A percentile compares a stretch with the other conserved stretches of the same genome.
These are phyloP conservation scores for Eledone cirrhosa DNA, from an alignment of 2,888 invertebrate genomes.

Conservation along the genomic window DNA sequence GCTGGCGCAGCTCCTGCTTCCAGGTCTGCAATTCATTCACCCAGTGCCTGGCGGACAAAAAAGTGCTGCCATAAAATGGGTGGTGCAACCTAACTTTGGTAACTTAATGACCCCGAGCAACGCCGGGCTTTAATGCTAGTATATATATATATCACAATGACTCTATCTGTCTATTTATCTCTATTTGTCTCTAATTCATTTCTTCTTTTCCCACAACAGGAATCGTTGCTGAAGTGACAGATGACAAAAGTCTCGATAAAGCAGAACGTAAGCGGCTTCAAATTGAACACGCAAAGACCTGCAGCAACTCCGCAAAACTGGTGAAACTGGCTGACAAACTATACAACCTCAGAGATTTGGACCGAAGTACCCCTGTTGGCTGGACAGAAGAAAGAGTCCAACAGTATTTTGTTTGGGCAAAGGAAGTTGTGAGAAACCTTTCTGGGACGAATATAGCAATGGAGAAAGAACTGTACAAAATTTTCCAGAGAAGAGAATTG, in stretches of 20 bases:
- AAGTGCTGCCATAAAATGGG: too few species aligned
- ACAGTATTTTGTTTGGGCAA: conserved; percentile 78
- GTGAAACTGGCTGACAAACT: conserved; percentile 85
- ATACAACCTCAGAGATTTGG: conserved; percentile 80
- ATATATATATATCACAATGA: too few species aligned
- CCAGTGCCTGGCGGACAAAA: too few species aligned
- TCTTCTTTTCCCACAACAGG: conserved; percentile 37
- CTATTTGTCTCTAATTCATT: neutral
- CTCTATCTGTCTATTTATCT: too few species aligned
- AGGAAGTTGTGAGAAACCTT: conserved; percentile 75
- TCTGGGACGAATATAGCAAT: conserved; percentile 73
- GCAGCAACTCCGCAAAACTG: conserved; percentile 75
- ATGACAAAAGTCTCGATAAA: conserved; percentile 77
- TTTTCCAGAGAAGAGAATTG: conserved; percentile 46
- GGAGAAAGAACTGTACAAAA: conserved; percentile 68
- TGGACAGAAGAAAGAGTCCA: conserved; percentile 74
- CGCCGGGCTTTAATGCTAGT: too few species aligned
- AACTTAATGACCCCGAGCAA: too few species aligned
- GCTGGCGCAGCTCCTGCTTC: too few species aligned
- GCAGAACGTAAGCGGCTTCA: conserved; percentile 73
- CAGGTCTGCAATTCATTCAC: too few species aligned
- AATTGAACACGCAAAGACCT: conserved; percentile 72
- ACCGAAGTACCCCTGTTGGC: conserved; percentile 69
- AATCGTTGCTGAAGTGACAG: conserved; percentile 71
- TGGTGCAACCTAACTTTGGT: too few species aligned